Base-by-base conservation (phyloP, 1,140 invertebrate genomes). In the Achroia grisella region DNA sequence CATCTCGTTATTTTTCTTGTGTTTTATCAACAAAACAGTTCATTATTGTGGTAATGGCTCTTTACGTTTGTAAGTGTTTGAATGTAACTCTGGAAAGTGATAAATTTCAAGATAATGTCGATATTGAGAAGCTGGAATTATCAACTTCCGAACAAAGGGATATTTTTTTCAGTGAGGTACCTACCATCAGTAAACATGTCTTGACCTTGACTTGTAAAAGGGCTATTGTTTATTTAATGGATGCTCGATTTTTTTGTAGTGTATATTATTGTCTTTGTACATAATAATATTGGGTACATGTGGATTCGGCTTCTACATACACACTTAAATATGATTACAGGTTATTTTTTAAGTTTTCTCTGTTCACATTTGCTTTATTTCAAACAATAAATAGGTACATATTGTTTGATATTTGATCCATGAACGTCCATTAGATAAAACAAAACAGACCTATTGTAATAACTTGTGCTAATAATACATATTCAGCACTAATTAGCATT, bases 101-200 rank as follows among this genome's bases (percentile, higher is more conserved):
- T 48, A 76, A 78, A 72, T 35, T 79, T 48, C 72, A 78, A 64
- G 71, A 75, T 52, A 74, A 71, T 55, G 42, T 65, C 36, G 79
- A 83, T 62, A 71, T 81, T 50, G 72, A 59, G 51, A 81, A 82
- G 71, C 59, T 85, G 71, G 80, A 76, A 52, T 55, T 86, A 71
- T 71, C 80, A 64, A 55, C 79, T 44, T 56, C 55, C 49, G 83
- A 86, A 85, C 81, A 86, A 86, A 86, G 80, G 68, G 81, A 85
- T 75, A 76, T 71, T 62, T 86, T 85, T 85, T 86, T 86, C 77
- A 80, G 68, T 67, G 75, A 86, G 78, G 81, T 86, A 83, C 65
- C 63, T 55, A 83, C 65, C 62, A 55, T 73, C 70, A 62, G 68
- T 78, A 81, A 85, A 84, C 71, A 79, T 75, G 53, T 79, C 62